These are phyloP conservation scores for Mellivora capensis DNA, from an alignment of 2,113 vertebrate species.

Conservation along the genomic window DNA sequence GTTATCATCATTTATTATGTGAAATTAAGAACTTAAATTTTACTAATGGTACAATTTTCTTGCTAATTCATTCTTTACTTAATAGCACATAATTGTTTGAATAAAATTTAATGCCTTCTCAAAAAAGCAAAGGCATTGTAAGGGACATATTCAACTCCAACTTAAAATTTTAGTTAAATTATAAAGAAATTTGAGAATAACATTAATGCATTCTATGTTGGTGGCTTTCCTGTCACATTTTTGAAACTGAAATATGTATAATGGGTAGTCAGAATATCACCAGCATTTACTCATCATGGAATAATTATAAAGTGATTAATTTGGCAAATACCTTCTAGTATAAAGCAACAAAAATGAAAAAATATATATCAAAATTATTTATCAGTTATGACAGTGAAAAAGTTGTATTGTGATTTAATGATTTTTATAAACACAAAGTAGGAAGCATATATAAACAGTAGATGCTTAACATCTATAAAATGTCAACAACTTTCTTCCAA, in stretches of 20 bases:
- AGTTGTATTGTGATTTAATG: not conserved
- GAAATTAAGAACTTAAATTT: constrained; percentile 80
- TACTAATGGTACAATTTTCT: constrained; percentile 82
- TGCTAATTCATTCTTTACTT: constrained; percentile 79
- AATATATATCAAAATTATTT: not conserved
- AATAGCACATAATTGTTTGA: constrained; percentile 81
- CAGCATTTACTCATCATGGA: not conserved
- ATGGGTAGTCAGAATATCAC: not conserved
- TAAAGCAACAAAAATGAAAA: not conserved
- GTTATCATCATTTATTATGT: constrained; percentile 74
- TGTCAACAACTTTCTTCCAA: not conserved
- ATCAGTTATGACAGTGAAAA: not conserved
- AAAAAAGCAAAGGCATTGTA: constrained; percentile 74
- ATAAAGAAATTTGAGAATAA: constrained; percentile 16
- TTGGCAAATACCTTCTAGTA: not conserved
- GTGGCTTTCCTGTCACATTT: not conserved
- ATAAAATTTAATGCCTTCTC: constrained; percentile 66
- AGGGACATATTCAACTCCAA: constrained; percentile 36
- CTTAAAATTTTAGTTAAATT: not conserved
- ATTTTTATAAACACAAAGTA: not conserved
- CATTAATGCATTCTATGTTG: not conserved
- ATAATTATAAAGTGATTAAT: not conserved
- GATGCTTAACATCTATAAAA: not conserved
- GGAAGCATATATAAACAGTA: not conserved
- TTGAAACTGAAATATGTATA: not conserved